Percentiles rank a stretch among this genome's conserved stretches.
phyloP scores from a whole-genome alignment of 2,888 invertebrate genomes.

The Lithophane ornitopus region DNA sequence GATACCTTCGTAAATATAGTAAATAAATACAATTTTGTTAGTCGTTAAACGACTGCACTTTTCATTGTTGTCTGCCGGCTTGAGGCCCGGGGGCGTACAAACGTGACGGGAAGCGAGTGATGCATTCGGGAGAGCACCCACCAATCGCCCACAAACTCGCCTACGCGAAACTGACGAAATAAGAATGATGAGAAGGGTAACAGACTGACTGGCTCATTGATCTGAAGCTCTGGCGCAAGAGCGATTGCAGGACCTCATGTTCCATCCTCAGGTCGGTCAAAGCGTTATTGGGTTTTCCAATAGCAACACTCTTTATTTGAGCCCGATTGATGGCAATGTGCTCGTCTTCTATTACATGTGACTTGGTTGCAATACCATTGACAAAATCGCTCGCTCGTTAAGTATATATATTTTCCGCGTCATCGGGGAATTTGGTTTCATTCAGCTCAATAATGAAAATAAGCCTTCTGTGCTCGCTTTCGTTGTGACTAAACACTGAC shows the following conservation, averaged over 20 bases:
- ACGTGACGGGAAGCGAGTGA: constrained; percentile 63
- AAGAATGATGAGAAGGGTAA: constrained; percentile 39
- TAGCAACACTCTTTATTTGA: neutral
- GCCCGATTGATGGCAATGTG: neutral
- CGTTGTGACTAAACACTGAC: constrained; percentile 30
- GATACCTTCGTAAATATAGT: constrained; percentile 7
- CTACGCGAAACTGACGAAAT: constrained; percentile 45
- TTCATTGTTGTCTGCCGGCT: constrained; percentile 61
- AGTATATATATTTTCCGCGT: no score
- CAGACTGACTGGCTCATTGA: neutral
- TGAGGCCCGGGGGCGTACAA: constrained; percentile 46
- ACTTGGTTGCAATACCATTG: neutral
- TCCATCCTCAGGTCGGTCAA: neutral
- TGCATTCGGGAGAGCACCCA: constrained; percentile 64
- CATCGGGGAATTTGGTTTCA: neutral
- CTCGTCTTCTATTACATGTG: neutral
- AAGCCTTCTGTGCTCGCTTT: constrained; percentile 21
- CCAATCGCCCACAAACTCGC: constrained; percentile 64
- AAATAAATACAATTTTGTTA: constrained; percentile 20
- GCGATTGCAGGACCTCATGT: neutral
- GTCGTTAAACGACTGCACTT: constrained; percentile 38
- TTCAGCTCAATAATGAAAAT: neutral
- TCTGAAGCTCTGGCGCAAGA: neutral
- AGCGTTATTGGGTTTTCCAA: neutral
- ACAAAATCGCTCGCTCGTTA: neutral